phyloP scores from a whole-genome alignment of 1,140 invertebrate species.

The Odontomachus brunneus region DNA sequence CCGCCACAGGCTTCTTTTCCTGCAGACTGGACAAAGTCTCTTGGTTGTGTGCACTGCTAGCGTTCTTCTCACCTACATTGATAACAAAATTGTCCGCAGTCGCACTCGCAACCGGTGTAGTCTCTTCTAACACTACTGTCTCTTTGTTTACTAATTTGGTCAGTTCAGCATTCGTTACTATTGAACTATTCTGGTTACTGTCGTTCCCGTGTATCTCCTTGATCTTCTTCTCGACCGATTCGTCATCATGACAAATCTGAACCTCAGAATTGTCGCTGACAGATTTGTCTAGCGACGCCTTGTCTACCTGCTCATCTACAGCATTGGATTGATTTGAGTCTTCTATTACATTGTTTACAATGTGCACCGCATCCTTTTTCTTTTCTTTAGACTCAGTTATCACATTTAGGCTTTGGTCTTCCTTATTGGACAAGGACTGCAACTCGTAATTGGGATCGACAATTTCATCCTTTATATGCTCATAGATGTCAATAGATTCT shows the following conservation, averaged over 20 bases:
- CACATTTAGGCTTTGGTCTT: constrained; percentile 50
- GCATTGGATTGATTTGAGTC: constrained; percentile 12
- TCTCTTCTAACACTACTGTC: constrained; percentile 68
- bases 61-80: constrained; percentile 56
- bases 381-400: constrained; percentile 15
- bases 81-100: constrained; percentile 48
- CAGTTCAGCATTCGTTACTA: constrained; percentile 62
- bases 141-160: constrained; percentile 52
- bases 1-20: constrained; percentile 33
- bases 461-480: background rate
- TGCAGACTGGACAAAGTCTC: background rate
- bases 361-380: background rate
- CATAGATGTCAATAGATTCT: background rate
- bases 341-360: constrained; percentile 23
- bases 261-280: constrained; percentile 37
- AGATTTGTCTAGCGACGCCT: constrained; percentile 48
- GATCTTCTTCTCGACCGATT: constrained; percentile 23
- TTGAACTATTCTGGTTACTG: constrained; percentile 39
- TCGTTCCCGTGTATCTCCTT: background rate
- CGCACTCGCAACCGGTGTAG: constrained; percentile 44
- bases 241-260: constrained; percentile 17
- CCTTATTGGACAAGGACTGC: background rate
- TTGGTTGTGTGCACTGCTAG: background rate
- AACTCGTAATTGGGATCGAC: constrained; percentile 7
- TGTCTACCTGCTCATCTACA: too few relatives aligned